Percentiles rank a stretch among this genome's conserved stretches.
These are phyloP conservation scores for Euschistus heros DNA, from an alignment of 1,140 invertebrate species.

Conservation along the genomic window DNA sequence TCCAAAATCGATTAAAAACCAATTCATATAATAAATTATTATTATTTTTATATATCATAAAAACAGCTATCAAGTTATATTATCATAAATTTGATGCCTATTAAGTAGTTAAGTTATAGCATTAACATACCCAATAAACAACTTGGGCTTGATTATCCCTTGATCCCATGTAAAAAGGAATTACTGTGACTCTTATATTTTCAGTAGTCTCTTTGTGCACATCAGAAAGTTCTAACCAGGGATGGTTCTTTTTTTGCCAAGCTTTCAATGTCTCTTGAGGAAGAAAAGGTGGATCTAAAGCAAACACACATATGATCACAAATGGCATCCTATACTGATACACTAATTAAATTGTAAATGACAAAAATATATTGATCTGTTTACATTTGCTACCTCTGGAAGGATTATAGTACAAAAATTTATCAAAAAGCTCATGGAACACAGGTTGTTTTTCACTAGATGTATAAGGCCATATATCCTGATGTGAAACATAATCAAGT, in stretches of 20 bases:
- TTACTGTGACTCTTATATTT: conserved; percentile 88
- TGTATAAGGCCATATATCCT: conserved; percentile 82
- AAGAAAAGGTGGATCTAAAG: conserved; percentile 68
- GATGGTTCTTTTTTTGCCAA: conserved; percentile 96
- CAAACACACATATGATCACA: background rate
- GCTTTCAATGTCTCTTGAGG: conserved; percentile 81
- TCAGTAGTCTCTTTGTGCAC: conserved; percentile 98
- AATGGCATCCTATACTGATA: no score
- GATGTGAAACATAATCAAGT: conserved; percentile 92
- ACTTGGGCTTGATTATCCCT: conserved; percentile 75
- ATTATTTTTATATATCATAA: no score
- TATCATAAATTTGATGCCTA: no score
- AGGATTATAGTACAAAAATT: conserved; percentile 74
- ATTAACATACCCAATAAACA: conserved; percentile 73
- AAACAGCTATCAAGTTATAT: no score
- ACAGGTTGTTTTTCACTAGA: conserved; percentile 72
- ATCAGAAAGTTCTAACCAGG: conserved; percentile 90
- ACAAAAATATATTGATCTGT: conserved; percentile 3
- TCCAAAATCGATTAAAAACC: no score
- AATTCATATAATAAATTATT: no score
- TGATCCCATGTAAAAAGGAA: conserved; percentile 95
- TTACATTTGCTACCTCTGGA: conserved; percentile 49
- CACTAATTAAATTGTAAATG: background rate
- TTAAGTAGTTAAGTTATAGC: background rate
- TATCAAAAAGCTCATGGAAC: conserved; percentile 91